These are phyloP conservation scores for Ochotona princeps DNA, from an alignment of 2,113 vertebrate genomes.

Conservation along the genomic window DNA sequence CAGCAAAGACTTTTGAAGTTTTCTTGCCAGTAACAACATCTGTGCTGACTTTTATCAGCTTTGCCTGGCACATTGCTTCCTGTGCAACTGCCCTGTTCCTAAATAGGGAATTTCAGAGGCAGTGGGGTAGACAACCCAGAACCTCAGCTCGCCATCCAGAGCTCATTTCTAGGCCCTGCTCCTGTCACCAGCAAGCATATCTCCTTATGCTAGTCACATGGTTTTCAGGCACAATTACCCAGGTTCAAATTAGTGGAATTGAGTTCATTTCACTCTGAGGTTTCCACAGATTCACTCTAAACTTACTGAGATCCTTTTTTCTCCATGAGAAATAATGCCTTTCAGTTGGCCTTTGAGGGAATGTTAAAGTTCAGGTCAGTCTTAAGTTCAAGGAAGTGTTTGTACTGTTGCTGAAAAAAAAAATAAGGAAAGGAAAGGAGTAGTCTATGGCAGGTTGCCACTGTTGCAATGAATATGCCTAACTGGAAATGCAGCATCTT, in stretches of 20 bases:
- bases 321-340: conserved; percentile 21
- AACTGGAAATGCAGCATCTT: conserved; percentile 51
- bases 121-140: neutral
- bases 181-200: neutral
- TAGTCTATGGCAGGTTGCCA: conserved; percentile 22
- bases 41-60: neutral
- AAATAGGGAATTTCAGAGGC: neutral
- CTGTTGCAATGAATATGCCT: conserved; percentile 43
- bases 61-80: neutral
- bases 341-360: conserved; percentile 49
- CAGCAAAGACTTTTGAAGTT: conserved; percentile 3
- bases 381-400: conserved; percentile 34
- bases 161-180: neutral
- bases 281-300: conserved; percentile 1
- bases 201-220: neutral
- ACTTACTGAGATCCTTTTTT: neutral
- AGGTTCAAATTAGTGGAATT: neutral
- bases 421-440: neutral
- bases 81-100: neutral
- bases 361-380: conserved; percentile 49
- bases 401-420: conserved; percentile 40
- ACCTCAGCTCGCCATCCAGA: neutral
- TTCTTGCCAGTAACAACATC: neutral
- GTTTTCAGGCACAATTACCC: neutral
- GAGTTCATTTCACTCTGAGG: neutral